Evolutionary conservation across 2,888 invertebrate species (phyloP), one percentile per base, ranked within the genome.

Genomic region (Alloscopus bannaensis): DNA sequence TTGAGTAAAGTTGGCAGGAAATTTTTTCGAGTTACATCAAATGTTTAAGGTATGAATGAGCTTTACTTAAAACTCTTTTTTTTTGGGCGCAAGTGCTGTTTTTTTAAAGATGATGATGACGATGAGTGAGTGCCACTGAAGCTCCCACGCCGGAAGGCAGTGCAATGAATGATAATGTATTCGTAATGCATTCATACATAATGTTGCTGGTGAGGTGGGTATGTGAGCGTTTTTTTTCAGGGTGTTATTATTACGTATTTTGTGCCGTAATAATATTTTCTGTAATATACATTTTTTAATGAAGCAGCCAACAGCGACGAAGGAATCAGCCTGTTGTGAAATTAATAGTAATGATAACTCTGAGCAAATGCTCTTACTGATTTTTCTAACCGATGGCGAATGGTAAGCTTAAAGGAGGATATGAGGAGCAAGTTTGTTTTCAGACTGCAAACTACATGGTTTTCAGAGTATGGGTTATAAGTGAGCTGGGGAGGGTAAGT

Each of bases 121-220:
- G 75, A 75, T 75, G 75, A 75, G 75, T 68, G 68, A 75, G 60
- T 75, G 75, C 75, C 66, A 75, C 75, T 75, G 75, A 60, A 64
- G 75, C 75, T 75, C 68, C 75, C 75, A 75, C 75, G 75, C 75
- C 68, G 68, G 66, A 75, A 75, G 75, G 75, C 75, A 75, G 29
- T 57, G 55, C 59, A 70, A 64, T 57, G 47, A 65, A 55, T 73
- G 55, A 42, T 73, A 60, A 72, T 40, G 20, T 50, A 72, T 72
- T 59, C 16, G 2, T 16, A 45, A 59, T 59, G 20, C 3, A 59
- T 28, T 18, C 47, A 18, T 26, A 2, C 57, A 57, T n/a, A 28
- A 1, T 24, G 50, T 47, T n/a, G 13, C 18, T 3, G 18, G 57
- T 28, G 57, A 16, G 18, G 18, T 59, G 31, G 24, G 36, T 31